A percentile compares a stretch with the other conserved stretches of the same genome.
phyloP scores from a whole-genome alignment of 2,113 vertebrate genomes.

The Porphyrio hochstetteri region DNA sequence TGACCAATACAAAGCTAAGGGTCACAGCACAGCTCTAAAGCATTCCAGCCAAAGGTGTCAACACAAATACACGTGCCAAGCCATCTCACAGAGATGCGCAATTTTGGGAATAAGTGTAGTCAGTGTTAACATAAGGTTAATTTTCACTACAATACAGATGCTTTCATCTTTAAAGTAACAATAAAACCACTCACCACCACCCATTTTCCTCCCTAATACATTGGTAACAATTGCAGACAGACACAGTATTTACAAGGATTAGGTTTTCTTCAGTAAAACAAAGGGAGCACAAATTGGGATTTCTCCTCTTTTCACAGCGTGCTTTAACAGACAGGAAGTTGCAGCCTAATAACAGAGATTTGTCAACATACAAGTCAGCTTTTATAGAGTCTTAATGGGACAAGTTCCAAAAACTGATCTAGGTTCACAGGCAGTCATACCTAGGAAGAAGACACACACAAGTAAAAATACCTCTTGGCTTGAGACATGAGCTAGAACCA shows the following conservation, averaged over 20 bases:
- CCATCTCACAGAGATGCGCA: neutral
- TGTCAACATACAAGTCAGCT: neutral
- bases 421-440: neutral
- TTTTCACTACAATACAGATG: neutral
- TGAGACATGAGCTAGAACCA: neutral
- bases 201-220: neutral
- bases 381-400: neutral
- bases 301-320: neutral
- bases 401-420: neutral
- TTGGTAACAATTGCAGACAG: neutral
- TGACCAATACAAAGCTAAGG: neutral
- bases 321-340: neutral
- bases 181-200: neutral
- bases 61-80: neutral
- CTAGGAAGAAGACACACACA: neutral
- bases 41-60: neutral
- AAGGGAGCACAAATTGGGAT: neutral
- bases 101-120: neutral
- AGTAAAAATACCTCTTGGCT: neutral
- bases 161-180: neutral
- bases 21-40: neutral
- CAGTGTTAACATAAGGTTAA: neutral
- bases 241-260: neutral
- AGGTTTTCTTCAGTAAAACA: neutral
- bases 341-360: neutral